Evolutionary conservation across 2,888 invertebrate species (phyloP), one percentile per base, ranked within the genome.

Genomic region (Morpho achilles): DNA sequence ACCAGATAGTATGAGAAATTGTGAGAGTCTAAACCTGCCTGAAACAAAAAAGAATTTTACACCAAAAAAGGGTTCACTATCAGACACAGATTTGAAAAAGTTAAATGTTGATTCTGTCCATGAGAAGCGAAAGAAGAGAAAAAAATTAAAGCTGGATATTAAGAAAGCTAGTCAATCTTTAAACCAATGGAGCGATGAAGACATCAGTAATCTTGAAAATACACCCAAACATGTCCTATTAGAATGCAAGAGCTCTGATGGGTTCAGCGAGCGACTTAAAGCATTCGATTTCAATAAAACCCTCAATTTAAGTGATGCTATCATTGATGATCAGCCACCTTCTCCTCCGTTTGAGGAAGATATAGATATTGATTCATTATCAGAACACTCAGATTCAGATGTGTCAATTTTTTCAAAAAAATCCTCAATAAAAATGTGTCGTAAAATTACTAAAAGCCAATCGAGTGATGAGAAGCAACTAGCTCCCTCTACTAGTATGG

Each of bases 161-260:
- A 75, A 77, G 51, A 85, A 85, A 63, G 83, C 87, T 0, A 84
- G 79, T 23, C 77, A 78, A 58, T 83, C 85, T 0, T 71, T 78
- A 68, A 75, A 68, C 0, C 73, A 70, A 2, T 51, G 77, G 0
- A 73, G 74, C 0, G 61, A 70, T 48, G 63, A 70, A 44, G 56
- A 60, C 8, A 67, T 68, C 39, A 60, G 69, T 0, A 74, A 79
- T 48, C 59, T 77, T 2, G 90, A 90, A 61, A 90, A 90, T 53
- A 90, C 90, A 3, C 90, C 90, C 0, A 87, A 82, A 70, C 85
- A 87, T 54, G 75, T 84, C 6, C 67, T 79, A 0, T 60, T 90
- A 1, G 80, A 86, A 41, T 77, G 77, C 45, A 75, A 75, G 53
- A 79, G 75, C 7, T 78, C 81, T 0, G 84, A 88, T n/a, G 53